These are phyloP conservation scores for Sceloporus undulatus DNA, from an alignment of 2,113 vertebrate species.

Conservation along the genomic window DNA sequence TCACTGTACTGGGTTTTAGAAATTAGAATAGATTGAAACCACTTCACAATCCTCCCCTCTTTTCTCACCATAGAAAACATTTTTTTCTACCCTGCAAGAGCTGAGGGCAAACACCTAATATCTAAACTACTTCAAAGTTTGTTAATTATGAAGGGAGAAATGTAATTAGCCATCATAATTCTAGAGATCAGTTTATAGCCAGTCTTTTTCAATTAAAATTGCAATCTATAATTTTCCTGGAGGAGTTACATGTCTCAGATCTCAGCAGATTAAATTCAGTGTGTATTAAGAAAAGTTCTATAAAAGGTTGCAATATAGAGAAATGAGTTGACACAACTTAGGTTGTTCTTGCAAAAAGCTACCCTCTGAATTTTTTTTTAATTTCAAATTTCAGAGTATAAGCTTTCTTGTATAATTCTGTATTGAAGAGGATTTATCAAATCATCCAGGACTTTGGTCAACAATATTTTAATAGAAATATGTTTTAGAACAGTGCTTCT, in stretches of 20 bases:
- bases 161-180: constrained; percentile 57
- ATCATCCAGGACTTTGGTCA: background rate
- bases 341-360: background rate
- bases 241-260: constrained; percentile 53
- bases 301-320: constrained; percentile 43
- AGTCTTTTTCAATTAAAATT: constrained; percentile 60
- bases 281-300: constrained; percentile 41
- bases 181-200: constrained; percentile 55
- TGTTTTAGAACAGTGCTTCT: no score
- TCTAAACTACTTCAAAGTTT: constrained; percentile 56
- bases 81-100: constrained; percentile 8
- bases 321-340: constrained; percentile 34
- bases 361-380: constrained; percentile 1
- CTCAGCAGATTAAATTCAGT: constrained; percentile 46
- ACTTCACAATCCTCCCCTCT: constrained; percentile 40
- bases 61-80: constrained; percentile 32
- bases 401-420: no score
- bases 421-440: background rate
- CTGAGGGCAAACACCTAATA: constrained; percentile 41
- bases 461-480: no score
- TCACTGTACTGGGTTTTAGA: background rate
- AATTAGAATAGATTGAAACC: constrained; percentile 12
- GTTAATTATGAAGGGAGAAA: constrained; percentile 50
- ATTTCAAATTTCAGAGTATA: background rate
- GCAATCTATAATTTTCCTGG: constrained; percentile 54